Percentiles rank a stretch among this genome's conserved stretches.
phyloP scores from a whole-genome alignment of 1,140 invertebrate genomes.

The Drosophila bocqueti region DNA sequence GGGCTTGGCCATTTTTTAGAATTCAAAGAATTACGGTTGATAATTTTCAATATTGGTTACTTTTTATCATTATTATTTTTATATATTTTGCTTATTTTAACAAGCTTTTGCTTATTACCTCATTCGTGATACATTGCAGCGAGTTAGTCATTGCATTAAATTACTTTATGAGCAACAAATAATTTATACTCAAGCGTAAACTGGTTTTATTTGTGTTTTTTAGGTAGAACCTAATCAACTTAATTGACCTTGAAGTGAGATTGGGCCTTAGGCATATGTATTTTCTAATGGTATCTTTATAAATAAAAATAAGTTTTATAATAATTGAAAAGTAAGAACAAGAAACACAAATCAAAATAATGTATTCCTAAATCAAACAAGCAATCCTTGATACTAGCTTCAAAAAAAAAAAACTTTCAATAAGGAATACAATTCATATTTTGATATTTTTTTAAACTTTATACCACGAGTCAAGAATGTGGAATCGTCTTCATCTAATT shows the following conservation, averaged over 20 bases:
- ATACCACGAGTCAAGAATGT: no score
- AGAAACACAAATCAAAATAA: neutral
- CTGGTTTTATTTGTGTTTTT: conserved; percentile 2
- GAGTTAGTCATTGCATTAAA: conserved; percentile 9
- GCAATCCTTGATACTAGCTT: neutral
- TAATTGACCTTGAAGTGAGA: neutral
- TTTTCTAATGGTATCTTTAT: neutral
- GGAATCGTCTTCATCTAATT: no score
- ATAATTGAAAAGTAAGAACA: neutral
- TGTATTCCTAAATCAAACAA: neutral
- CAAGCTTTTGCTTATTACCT: neutral
- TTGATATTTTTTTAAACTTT: no score
- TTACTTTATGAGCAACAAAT: neutral
- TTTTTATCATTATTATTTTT: neutral
- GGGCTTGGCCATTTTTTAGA: neutral
- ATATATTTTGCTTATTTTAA: neutral
- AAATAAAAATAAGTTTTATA: neutral
- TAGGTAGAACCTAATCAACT: neutral
- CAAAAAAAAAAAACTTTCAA: no score
- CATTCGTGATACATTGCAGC: neutral
- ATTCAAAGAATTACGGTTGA: neutral
- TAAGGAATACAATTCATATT: no score
- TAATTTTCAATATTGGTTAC: neutral
- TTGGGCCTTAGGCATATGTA: neutral
- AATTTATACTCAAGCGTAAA: neutral